Percentiles rank a stretch among this genome's conserved stretches.
These are phyloP conservation scores for Pterocles burchelli DNA, from an alignment of 2,113 vertebrate genomes.

Conservation along the genomic window DNA sequence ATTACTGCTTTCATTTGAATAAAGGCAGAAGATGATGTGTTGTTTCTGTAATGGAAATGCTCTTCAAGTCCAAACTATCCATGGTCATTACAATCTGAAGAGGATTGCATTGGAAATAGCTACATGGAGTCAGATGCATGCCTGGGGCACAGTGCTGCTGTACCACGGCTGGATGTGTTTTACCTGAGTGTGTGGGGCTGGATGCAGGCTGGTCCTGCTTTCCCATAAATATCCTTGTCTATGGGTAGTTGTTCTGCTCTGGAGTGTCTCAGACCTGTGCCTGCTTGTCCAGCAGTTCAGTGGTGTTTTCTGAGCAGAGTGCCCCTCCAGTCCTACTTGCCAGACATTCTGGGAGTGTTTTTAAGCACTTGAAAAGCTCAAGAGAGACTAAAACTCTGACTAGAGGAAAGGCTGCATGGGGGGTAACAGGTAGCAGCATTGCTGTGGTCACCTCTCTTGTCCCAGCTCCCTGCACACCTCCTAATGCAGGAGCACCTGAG, in stretches of 20 bases:
- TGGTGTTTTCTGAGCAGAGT: background rate
- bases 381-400: background rate
- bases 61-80: constrained; percentile 37
- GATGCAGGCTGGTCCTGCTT: background rate
- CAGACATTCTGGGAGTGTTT: background rate
- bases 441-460: background rate
- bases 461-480: background rate
- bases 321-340: background rate
- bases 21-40: constrained; percentile 36
- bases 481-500: background rate
- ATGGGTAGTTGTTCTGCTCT: background rate
- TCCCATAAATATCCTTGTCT: background rate
- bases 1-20: constrained; percentile 57
- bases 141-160: background rate
- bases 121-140: background rate
- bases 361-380: background rate
- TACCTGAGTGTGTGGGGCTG: background rate
- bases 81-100: constrained; percentile 34
- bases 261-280: background rate
- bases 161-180: fast-evolving
- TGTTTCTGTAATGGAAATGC: constrained; percentile 56
- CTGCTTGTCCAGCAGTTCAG: background rate
- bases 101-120: constrained; percentile 21
- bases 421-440: background rate
- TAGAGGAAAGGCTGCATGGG: background rate